Evolutionary conservation across 2,797 vertebrate genomes (phyloP).

Genomic region (Coluber constrictor): DNA sequence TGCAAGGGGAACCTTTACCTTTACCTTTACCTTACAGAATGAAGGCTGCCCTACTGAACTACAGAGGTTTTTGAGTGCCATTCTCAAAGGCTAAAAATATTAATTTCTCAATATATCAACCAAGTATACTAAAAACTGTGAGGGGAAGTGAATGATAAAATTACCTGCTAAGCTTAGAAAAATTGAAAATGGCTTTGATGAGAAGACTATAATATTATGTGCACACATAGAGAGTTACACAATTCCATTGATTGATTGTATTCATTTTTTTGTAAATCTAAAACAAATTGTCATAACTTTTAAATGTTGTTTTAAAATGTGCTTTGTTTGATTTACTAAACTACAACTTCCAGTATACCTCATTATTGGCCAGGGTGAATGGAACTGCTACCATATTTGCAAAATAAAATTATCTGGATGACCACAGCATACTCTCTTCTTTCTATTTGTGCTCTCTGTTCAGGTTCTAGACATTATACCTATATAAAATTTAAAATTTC

Average conservation of each 20-base stretch:
- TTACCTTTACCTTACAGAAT: not conserved
- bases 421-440: not conserved
- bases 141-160: not conserved
- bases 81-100: constrained; percentile 10
- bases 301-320: not conserved
- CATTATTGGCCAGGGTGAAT: not conserved
- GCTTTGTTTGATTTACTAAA: not conserved
- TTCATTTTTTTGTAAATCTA: not conserved
- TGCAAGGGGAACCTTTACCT: no score
- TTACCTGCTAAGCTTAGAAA: not conserved
- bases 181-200: not conserved
- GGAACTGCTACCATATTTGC: not conserved
- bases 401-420: not conserved
- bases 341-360: not conserved
- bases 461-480: not conserved
- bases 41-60: constrained; percentile 19
- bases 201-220: not conserved
- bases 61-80: not conserved
- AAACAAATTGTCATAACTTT: not conserved
- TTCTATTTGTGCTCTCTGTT: not conserved
- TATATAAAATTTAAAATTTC: not conserved
- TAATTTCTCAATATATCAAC: constrained; percentile 7
- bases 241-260: not conserved
- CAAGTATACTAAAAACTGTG: not conserved
- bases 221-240: not conserved